A percentile compares a stretch with the other conserved stretches of the same genome.
Conservation (phyloP, 1,140 invertebrate species). For the Dufourea novaeangliae region DNA sequence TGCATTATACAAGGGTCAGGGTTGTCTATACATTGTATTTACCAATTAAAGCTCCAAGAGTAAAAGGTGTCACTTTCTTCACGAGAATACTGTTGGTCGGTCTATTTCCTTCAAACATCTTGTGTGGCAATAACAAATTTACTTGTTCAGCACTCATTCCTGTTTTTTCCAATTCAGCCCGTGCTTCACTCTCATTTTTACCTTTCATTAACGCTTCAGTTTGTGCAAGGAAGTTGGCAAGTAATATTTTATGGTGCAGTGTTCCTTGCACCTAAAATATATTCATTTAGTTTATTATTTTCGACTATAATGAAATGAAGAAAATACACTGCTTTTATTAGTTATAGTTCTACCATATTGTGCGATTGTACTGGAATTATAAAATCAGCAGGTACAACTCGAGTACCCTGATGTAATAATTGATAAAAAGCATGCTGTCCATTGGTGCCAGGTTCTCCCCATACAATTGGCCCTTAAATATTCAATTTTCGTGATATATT, state of each 20-base stretch:
- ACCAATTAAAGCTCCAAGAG: conserved; percentile 97
- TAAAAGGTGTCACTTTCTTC: conserved; percentile 96
- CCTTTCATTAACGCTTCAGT: conserved; percentile 98
- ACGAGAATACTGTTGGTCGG: conserved; percentile 99
- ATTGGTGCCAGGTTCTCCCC: conserved; percentile 99
- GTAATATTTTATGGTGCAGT: conserved; percentile 92
- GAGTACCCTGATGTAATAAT: conserved; percentile 94
- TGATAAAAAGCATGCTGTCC: conserved; percentile 99
- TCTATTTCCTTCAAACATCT: conserved; percentile 97
- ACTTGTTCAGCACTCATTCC: conserved; percentile 88
- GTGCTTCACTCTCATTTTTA: conserved; percentile 90
- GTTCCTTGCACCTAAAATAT: conserved; percentile 75
- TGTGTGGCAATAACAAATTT: conserved; percentile 94
- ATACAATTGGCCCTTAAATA: conserved; percentile 84
- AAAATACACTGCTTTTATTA: not conserved
- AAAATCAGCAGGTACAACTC: conserved; percentile 98
- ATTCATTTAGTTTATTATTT: conserved; percentile 5
- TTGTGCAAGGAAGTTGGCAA: conserved; percentile 99
- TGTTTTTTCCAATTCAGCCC: conserved; percentile 87
- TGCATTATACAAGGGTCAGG: not conserved
- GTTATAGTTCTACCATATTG: conserved; percentile 88
- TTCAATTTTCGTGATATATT: conserved; percentile 13
- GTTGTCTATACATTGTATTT: conserved; percentile 68
- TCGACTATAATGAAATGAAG: not conserved
- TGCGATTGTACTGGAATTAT: conserved; percentile 96